phyloP scores from a whole-genome alignment of 2,797 vertebrate species.

The Poecile montanus region DNA sequence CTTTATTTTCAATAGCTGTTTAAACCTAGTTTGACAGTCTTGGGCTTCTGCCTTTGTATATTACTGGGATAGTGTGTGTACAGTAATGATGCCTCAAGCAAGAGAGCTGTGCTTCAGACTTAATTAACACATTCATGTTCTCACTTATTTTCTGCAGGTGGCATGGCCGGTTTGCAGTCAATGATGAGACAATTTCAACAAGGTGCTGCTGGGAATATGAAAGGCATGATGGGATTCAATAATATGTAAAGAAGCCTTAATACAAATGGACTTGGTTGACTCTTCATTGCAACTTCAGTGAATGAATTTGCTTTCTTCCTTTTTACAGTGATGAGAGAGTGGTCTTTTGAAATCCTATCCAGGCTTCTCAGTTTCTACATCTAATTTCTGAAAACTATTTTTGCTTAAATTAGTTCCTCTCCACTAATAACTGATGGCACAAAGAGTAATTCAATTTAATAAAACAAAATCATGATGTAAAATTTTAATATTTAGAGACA shows the following conservation, averaged over 20 bases:
- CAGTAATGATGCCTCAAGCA: neutral
- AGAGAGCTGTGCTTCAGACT: neutral
- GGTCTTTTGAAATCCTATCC: constrained; percentile 57
- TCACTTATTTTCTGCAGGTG: constrained; percentile 78
- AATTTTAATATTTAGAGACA: constrained; percentile 79
- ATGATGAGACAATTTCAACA: constrained; percentile 99
- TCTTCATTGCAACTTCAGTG: constrained; percentile 70
- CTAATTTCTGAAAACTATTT: constrained; percentile 76
- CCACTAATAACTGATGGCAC: constrained; percentile 68
- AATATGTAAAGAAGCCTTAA: constrained; percentile 93
- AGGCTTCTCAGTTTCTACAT: constrained; percentile 68
- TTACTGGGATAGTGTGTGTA: neutral
- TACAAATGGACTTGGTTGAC: constrained; percentile 71
- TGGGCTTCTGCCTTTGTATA: neutral
- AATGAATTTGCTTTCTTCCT: constrained; percentile 70
- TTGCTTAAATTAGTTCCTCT: constrained; percentile 73
- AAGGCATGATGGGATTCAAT: constrained; percentile 99
- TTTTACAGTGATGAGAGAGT: constrained; percentile 57
- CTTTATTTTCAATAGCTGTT: neutral
- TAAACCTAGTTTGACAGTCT: neutral
- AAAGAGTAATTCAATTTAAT: constrained; percentile 69
- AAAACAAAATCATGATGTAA: constrained; percentile 75
- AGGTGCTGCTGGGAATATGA: constrained; percentile 97
- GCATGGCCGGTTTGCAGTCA: constrained; percentile 97
- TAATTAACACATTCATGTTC: neutral